Evolutionary conservation across 1,140 invertebrate genomes (phyloP).

Genomic region (Drosophila saltans): DNA sequence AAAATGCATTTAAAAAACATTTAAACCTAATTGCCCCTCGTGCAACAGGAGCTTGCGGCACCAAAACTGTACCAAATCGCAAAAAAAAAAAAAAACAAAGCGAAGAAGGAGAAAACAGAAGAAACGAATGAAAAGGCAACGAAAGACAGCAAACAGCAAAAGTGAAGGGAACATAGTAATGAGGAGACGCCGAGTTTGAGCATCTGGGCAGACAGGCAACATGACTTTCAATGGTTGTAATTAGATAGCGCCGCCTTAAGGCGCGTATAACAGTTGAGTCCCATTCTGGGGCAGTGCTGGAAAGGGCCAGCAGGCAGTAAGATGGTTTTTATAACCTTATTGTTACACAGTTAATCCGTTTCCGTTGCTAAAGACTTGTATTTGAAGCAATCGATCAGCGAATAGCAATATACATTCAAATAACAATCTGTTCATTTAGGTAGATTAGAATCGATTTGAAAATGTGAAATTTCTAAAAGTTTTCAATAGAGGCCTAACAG

Average conservation of each 20-base stretch:
- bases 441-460: too few species aligned
- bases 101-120: neutral
- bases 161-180: neutral
- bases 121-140: neutral
- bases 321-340: too few species aligned
- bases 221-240: slow-evolving; percentile 5
- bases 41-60: neutral
- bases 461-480: too few species aligned
- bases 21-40: slow-evolving; percentile 66
- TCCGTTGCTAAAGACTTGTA: neutral
- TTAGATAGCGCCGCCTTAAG: neutral
- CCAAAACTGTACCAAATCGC: slow-evolving; percentile 2
- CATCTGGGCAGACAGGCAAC: slow-evolving; percentile 3
- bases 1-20: slow-evolving; percentile 78
- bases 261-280: neutral
- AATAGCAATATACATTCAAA: too few species aligned
- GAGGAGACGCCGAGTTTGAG: neutral
- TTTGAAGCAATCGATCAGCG: too few species aligned
- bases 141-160: neutral
- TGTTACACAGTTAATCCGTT: too few species aligned
- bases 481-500: too few species aligned
- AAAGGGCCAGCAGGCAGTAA: too few species aligned
- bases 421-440: too few species aligned
- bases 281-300: neutral
- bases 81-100: slow-evolving; percentile 2